Percentiles rank a stretch among this genome's conserved stretches.
These are phyloP conservation scores for Drosophila eugracilis DNA, from an alignment of 1,140 invertebrate genomes.

Conservation along the genomic window DNA sequence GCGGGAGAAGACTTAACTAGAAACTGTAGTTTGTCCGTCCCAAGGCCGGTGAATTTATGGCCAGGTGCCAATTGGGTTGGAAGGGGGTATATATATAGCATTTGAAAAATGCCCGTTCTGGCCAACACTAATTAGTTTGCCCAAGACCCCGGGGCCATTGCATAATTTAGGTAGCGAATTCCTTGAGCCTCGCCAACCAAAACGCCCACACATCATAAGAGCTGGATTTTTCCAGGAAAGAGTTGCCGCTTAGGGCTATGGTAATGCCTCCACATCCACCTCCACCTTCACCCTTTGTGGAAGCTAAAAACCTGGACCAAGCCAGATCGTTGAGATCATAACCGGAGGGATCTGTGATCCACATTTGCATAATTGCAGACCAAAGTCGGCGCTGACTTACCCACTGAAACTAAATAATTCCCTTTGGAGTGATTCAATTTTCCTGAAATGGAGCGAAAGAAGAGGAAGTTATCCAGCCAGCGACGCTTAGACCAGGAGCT, in stretches of 20 bases:
- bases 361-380: conserved; percentile 68
- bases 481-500: conserved; percentile 14
- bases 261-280: conserved; percentile 63
- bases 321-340: conserved; percentile 10
- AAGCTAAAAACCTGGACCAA: conserved; percentile 4
- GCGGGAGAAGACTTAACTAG: conserved; percentile 49
- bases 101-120: conserved; percentile 43
- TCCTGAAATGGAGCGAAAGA: conserved; percentile 22
- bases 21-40: conserved; percentile 54
- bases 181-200: conserved; percentile 26
- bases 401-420: conserved; percentile 28
- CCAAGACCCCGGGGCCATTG: conserved; percentile 52
- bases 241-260: conserved; percentile 64
- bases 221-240: conserved; percentile 65
- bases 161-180: conserved; percentile 78
- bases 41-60: conserved; percentile 34
- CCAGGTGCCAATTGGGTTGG: conserved; percentile 36
- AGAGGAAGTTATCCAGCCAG: conserved; percentile 20
- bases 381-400: conserved; percentile 45
- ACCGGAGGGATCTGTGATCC: conserved; percentile 41
- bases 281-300: conserved; percentile 32
- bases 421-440: conserved; percentile 37
- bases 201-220: conserved; percentile 68
- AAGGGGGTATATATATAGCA: conserved; percentile 14
- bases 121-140: conserved; percentile 79